These are phyloP conservation scores for Brachypodius melanocephalos DNA, from an alignment of 2,113 vertebrate species.

Conservation along the genomic window DNA sequence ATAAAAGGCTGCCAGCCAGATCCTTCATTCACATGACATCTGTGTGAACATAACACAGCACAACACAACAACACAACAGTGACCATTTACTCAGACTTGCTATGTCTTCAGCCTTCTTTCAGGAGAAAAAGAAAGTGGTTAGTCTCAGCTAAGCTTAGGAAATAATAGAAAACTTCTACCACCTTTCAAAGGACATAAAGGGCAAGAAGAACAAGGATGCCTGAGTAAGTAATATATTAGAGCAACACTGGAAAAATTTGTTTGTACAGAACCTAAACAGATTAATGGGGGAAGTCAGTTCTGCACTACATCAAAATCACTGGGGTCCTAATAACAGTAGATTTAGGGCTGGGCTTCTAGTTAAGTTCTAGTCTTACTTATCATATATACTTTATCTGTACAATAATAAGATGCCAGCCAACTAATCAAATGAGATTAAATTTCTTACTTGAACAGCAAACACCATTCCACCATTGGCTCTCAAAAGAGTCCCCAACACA, in stretches of 20 bases:
- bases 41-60: not conserved
- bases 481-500: not conserved
- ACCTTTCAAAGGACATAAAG: not conserved
- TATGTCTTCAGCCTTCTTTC: not conserved
- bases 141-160: not conserved
- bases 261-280: not conserved
- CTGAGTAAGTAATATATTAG: not conserved
- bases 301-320: not conserved
- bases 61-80: not conserved
- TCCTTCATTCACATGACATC: not conserved
- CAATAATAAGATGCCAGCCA: not conserved
- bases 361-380: not conserved
- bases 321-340: not conserved
- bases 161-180: not conserved
- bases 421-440: not conserved
- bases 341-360: not conserved
- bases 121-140: not conserved
- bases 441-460: not conserved
- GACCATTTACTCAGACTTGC: not conserved
- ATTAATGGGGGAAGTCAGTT: rapidly evolving
- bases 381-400: not conserved
- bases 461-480: not conserved
- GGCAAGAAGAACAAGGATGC: not conserved
- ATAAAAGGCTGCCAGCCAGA: not conserved
- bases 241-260: not conserved